Evolutionary conservation across 2,888 invertebrate species (phyloP).

Genomic region (Azorinus chamasolen): DNA sequence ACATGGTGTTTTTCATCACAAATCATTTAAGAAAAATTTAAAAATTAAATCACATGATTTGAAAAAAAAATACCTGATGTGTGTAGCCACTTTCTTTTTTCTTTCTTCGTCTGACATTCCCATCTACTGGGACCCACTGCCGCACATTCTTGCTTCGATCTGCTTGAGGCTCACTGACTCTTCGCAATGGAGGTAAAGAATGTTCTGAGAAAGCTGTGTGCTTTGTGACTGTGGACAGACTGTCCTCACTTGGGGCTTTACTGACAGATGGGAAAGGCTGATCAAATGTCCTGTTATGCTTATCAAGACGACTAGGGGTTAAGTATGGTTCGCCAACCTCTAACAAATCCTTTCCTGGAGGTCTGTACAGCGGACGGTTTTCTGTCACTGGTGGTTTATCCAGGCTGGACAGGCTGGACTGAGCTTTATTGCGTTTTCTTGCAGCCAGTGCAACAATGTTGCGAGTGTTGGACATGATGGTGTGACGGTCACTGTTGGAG

Average conservation of each 20-base stretch:
- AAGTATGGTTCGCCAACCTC: constrained; percentile 67
- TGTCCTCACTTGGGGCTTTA: constrained; percentile 73
- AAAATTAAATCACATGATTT: too few relatives aligned
- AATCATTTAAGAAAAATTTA: too few relatives aligned
- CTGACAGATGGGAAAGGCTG: constrained; percentile 47
- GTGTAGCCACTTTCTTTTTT: constrained; percentile 55
- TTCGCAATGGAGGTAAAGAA: constrained; percentile 55
- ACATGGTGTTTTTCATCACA: too few relatives aligned
- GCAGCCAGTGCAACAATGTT: constrained; percentile 84
- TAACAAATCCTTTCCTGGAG: constrained; percentile 52
- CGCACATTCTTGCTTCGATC: constrained; percentile 48
- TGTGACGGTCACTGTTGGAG: constrained; percentile 72
- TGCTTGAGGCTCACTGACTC: constrained; percentile 31
- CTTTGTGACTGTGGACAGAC: constrained; percentile 72
- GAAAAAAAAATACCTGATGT: constrained; percentile 69
- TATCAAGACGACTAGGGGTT: constrained; percentile 82
- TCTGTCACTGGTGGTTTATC: constrained; percentile 56
- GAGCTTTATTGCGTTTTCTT: constrained; percentile 77
- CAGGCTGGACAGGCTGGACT: constrained; percentile 65
- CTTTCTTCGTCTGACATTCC: constrained; percentile 42
- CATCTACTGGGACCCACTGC: constrained; percentile 64
- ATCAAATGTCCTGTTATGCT: constrained; percentile 79
- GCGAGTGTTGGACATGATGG: constrained; percentile 81
- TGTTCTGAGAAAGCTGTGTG: constrained; percentile 59
- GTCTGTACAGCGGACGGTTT: constrained; percentile 69